These are phyloP conservation scores for Amphilophus citrinellus DNA, from an alignment of 2,113 vertebrate genomes.

Conservation along the genomic window DNA sequence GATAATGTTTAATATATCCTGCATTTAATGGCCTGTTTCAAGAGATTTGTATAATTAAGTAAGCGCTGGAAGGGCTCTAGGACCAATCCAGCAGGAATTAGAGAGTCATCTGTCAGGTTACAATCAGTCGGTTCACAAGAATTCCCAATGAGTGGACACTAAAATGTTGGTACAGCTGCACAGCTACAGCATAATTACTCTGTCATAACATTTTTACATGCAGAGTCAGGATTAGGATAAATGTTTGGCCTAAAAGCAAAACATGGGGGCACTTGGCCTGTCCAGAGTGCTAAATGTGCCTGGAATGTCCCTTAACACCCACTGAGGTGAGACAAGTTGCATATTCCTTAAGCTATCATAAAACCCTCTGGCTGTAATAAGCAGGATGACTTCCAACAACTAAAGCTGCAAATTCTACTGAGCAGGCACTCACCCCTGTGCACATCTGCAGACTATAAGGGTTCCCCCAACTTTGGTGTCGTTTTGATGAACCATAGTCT, in stretches of 20 bases:
- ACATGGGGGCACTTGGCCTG: neutral
- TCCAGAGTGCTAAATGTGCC: neutral
- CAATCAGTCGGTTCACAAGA: slow-evolving; percentile 11
- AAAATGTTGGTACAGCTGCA: neutral
- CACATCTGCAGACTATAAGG: slow-evolving; percentile 6
- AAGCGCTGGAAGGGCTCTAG: slow-evolving; percentile 40
- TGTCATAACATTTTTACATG: neutral
- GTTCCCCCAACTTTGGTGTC: slow-evolving; percentile 16
- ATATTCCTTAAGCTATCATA: neutral
- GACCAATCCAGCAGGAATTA: slow-evolving; percentile 30
- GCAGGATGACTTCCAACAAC: neutral
- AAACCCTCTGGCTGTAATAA: neutral
- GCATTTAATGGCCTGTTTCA: slow-evolving; percentile 59
- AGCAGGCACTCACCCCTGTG: neutral
- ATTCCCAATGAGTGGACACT: neutral
- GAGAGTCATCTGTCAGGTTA: slow-evolving; percentile 27
- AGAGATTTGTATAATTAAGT: slow-evolving; percentile 67
- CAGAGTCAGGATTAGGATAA: neutral
- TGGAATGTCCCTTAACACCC: neutral
- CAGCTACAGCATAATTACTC: neutral
- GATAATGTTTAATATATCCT: slow-evolving; percentile 58
- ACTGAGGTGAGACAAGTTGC: slow-evolving; percentile 9
- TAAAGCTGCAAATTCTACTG: neutral
- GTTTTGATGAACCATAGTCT: slow-evolving; percentile 24
- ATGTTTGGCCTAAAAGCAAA: slow-evolving; percentile 5